These are phyloP conservation scores for Meteorus colon DNA, from an alignment of 2,888 invertebrate species.

Conservation along the genomic window DNA sequence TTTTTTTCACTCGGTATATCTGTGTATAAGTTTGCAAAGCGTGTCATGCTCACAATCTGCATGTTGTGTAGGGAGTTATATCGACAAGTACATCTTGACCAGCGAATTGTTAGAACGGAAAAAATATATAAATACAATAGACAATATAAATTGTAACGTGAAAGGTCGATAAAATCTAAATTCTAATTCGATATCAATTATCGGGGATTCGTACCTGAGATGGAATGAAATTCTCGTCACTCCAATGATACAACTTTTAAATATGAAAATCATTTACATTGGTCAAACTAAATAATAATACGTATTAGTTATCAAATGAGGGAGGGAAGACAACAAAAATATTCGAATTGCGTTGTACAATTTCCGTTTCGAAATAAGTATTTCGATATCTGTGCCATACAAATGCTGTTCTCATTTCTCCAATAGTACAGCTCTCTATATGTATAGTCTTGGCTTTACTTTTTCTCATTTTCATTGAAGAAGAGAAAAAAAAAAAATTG, in stretches of 20 bases:
- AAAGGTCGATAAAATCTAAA: neutral
- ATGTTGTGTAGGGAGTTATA: no score
- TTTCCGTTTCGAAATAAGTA: conserved; percentile 20
- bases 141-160: neutral
- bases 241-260: neutral
- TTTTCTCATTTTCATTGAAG: no score
- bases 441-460: neutral
- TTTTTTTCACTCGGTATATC: neutral
- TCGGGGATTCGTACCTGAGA: no score
- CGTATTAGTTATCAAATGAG: neutral
- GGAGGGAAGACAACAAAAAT: neutral
- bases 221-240: neutral
- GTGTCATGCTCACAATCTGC: neutral
- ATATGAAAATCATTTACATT: neutral
- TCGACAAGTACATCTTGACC: no score
- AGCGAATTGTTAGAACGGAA: no score
- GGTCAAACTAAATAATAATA: neutral
- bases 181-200: no score
- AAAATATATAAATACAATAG: no score
- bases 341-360: conserved; percentile 11
- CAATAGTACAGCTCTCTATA: neutral
- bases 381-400: conserved; percentile 24
- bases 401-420: conserved; percentile 8
- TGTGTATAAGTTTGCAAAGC: neutral
- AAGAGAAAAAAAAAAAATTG: neutral